phyloP scores from a whole-genome alignment of 2,113 vertebrate genomes.

The Mesocricetus auratus region DNA sequence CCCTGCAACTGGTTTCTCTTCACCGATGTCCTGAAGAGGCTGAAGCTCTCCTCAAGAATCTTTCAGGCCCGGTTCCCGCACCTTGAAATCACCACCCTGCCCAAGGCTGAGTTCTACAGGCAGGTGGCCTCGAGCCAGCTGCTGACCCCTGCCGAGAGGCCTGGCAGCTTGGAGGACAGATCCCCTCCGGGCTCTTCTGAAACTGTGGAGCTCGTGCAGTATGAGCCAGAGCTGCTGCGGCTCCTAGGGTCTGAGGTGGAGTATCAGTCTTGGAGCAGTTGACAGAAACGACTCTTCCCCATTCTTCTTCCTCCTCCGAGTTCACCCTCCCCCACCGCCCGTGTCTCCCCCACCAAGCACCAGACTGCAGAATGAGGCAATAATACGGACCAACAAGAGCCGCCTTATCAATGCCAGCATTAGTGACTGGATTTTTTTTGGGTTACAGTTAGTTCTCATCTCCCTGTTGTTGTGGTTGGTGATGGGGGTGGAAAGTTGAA shows the following conservation, averaged over 20 bases:
- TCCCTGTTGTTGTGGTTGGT: conserved; percentile 74
- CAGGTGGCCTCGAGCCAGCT: conserved; percentile 96
- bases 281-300: conserved; percentile 78
- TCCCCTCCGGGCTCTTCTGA: conserved; percentile 86
- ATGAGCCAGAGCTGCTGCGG: conserved; percentile 94
- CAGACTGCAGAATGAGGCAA: conserved; percentile 88
- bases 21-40: conserved; percentile 94
- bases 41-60: conserved; percentile 97
- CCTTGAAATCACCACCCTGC: conserved; percentile 94
- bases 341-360: conserved; percentile 67
- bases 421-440: conserved; percentile 80
- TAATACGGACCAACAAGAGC: conserved; percentile 88
- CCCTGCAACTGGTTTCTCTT: conserved; percentile 99
- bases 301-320: conserved; percentile 72
- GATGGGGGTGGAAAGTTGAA: conserved; percentile 72
- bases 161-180: conserved; percentile 83
- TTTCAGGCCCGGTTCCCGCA: conserved; percentile 97
- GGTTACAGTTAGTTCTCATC: conserved; percentile 81
- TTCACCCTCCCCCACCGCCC: conserved; percentile 60
- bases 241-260: conserved; percentile 94
- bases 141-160: conserved; percentile 87
- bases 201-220: conserved; percentile 95
- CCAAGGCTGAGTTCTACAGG: conserved; percentile 90
- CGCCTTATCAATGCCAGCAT: conserved; percentile 85
- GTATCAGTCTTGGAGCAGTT: conserved; percentile 89